Conservation (phyloP, 2,113 vertebrate genomes). For the Neogale vison region DNA sequence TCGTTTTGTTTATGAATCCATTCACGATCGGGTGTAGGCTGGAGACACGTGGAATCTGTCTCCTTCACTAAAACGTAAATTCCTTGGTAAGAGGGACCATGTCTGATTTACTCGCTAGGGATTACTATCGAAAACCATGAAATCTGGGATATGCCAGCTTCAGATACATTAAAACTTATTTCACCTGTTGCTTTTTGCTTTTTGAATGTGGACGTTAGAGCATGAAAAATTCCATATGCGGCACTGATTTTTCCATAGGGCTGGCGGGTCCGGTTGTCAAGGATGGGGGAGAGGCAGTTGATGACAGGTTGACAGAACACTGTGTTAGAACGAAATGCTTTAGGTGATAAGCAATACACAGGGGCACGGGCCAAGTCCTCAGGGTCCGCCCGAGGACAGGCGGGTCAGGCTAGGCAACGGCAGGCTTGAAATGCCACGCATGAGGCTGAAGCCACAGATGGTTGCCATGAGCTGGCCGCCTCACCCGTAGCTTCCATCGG, state of each 20-base stretch:
- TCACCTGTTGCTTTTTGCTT: background rate
- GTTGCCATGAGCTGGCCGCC: rapidly evolving
- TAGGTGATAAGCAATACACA: background rate
- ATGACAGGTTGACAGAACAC: background rate
- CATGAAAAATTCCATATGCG: background rate
- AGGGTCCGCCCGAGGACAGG: background rate
- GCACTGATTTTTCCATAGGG: background rate
- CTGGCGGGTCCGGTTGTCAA: background rate
- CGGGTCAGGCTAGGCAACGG: background rate
- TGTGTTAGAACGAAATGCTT: background rate
- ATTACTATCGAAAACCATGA: background rate
- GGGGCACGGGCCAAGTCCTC: background rate
- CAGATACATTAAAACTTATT: background rate
- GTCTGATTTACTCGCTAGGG: background rate
- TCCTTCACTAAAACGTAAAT: background rate
- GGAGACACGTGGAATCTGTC: background rate
- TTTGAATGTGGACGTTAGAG: background rate
- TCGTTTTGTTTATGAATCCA: background rate
- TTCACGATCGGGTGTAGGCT: rapidly evolving
- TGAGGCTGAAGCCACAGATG: background rate
- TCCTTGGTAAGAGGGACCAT: background rate
- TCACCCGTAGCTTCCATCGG: background rate
- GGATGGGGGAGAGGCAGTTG: too few species aligned
- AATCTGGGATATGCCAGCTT: background rate
- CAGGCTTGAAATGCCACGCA: background rate